A percentile compares a stretch with the other conserved stretches of the same genome.
phyloP scores from a whole-genome alignment of 1,140 invertebrate species.

The Diploscapter pachys region DNA sequence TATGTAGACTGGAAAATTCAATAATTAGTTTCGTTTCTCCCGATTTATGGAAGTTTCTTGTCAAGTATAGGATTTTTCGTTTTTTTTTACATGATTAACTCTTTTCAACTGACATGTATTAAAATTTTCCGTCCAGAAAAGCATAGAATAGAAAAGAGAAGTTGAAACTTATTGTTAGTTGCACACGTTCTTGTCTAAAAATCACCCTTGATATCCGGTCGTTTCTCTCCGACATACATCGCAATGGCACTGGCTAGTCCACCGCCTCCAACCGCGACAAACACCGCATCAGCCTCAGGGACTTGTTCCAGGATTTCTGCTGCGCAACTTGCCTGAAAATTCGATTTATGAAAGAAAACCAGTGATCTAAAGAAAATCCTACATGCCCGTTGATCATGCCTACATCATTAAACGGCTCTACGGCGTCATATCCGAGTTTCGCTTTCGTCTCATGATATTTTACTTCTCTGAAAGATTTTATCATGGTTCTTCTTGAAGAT shows the following conservation, averaged over 20 bases:
- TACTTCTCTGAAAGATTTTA: constrained; percentile 14
- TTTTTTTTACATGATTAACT: no score
- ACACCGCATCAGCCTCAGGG: constrained; percentile 62
- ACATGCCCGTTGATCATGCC: constrained; percentile 61
- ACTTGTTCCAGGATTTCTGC: constrained; percentile 30
- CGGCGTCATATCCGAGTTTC: constrained; percentile 34
- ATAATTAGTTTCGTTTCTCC: no score
- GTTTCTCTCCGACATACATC: constrained; percentile 59
- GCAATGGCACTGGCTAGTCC: constrained; percentile 63
- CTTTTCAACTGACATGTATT: no score
- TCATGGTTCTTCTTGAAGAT: not conserved
- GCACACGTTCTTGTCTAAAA: not conserved
- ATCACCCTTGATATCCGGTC: constrained; percentile 26
- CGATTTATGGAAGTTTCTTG: no score
- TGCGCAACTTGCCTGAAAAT: no score
- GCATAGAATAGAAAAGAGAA: no score
- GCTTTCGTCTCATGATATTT: constrained; percentile 24
- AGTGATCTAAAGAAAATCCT: constrained; percentile 58
- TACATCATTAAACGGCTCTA: constrained; percentile 59
- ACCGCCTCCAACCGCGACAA: constrained; percentile 63
- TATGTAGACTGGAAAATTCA: constrained; percentile 14
- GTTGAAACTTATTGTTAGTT: no score
- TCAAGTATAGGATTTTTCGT: no score
- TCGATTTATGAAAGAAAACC: not conserved
- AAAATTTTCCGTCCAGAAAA: no score